Evolutionary conservation across 2,113 vertebrate species (phyloP), one percentile per base, ranked within the genome.

Genomic region (Tretioscincus oriximinensis): DNA sequence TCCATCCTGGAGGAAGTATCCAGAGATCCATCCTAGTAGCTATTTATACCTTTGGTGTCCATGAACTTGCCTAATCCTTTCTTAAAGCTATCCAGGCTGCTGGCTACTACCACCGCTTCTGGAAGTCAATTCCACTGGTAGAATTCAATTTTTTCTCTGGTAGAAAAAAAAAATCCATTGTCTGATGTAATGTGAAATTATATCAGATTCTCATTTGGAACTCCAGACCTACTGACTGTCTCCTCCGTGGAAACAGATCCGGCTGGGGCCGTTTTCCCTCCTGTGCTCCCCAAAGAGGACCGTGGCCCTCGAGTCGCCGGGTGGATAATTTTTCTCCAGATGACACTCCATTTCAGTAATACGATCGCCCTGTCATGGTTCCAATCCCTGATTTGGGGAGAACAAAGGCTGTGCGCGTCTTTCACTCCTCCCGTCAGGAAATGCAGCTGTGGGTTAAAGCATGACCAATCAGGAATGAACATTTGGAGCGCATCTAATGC

Each of bases 391-490:
- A 67, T 84, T 86, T 90, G 58, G 84, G 88, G 85, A 64, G 12
- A 91, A 93, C 92, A 93, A 93, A 93, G 90, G 83, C 79, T 81
- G 11, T 54, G 88, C 61, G 87, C 91, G 90, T 91, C 90, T 87
- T 73, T n/a, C 78, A 69, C 71, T 90, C 90, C 87, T 86, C 61
- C 80, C 73, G 83, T 77, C 76, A 77, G 80, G 83, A 72, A 80
- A 78, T 85, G 92, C 92, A 93, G 92, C 92, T 93, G 91, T 47
- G 90, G 77, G 85, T 90, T 81, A 68, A 88, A 94, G 91, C 89
- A 89, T 94, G 92, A 92, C 93, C 86, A 92, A 94, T 94, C 58
- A 85, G 92, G 93, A 93, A 94, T 94, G 93, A 93, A 86, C 90
- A 90, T 91, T 86, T 65, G 84, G 82, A 87, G 91, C 91, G 90